These are phyloP conservation scores for Myotis pilosus DNA, from an alignment of 2,797 vertebrate species.

Conservation along the genomic window DNA sequence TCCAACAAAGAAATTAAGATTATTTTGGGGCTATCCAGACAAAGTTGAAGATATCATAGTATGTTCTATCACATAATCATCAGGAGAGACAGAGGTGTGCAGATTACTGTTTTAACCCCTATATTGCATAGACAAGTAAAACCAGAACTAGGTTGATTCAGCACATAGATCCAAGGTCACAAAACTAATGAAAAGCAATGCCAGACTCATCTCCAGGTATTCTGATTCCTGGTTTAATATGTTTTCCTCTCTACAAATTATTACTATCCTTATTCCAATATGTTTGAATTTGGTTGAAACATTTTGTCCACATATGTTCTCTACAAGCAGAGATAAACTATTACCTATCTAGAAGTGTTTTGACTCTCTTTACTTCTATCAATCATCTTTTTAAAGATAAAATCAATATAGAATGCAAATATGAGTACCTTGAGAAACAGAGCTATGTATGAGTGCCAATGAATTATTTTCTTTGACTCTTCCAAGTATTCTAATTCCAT, in stretches of 20 bases:
- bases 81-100: not conserved
- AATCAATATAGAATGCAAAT: slow-evolving; percentile 69
- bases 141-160: not conserved
- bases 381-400: slow-evolving; percentile 36
- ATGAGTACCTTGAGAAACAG: slow-evolving; percentile 56
- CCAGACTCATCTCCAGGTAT: not conserved
- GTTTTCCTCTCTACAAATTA: not conserved
- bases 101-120: not conserved
- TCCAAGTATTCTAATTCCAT: slow-evolving; percentile 71
- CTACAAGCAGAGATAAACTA: not conserved
- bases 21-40: not conserved
- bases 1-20: not conserved
- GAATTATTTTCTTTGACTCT: slow-evolving; percentile 65
- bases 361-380: slow-evolving; percentile 28
- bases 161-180: not conserved
- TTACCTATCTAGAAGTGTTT: not conserved
- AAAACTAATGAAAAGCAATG: not conserved
- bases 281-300: not conserved
- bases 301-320: not conserved
- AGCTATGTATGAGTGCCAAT: slow-evolving; percentile 57
- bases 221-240: not conserved
- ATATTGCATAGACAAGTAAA: not conserved
- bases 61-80: not conserved
- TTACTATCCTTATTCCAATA: not conserved
- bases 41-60: not conserved